Base-by-base conservation (phyloP, 2,113 vertebrate species). In the Ctenomys sociabilis region DNA sequence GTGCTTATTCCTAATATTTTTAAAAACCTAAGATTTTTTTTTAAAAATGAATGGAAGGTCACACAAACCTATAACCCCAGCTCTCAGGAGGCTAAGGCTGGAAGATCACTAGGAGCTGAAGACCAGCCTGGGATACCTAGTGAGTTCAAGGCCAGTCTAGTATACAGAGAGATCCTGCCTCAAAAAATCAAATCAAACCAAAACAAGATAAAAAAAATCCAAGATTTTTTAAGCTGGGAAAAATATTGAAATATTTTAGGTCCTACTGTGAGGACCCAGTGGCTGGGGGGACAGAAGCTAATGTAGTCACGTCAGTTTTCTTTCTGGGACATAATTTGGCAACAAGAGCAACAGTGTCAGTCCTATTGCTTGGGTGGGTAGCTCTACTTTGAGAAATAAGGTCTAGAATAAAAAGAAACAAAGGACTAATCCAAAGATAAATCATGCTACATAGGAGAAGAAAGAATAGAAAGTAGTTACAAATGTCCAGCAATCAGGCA, bases 311-410 rank as follows among this genome's bases (percentile, higher is more conserved):
- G 14, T n/a, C 19, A 4, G 54, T 32, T 61, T 35, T 28, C 30
- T 75, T 70, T 22, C 26, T 30, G 43, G 73, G 61, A 49, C 49
- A 3, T 22, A 57, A 28, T 7, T 4, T 19, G 37, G 26, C 30
- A 26, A 75, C 32, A 12, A 21, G 26, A 59, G 43, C 0, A 0
- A 64, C 14, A n/a, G 7, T 66, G 4, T 21, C 7, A 1, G 22
- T 40, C 57, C n/a, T 30, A 1, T 16, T 4, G 5, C 72, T 85
- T 4, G 1, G 24, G 11, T 14, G 37, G 40, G 54, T 68, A 49
- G 43, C 19, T 85, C 26, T 49, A n/a, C 49, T n/a, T 82, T 59
- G 40, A 81, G 59, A 40, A 88, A 40, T 17, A 90, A 83, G 93
- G 35, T 77, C 64, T n/a, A 84, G 63, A 81, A 32, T 83, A 32